These are phyloP conservation scores for Pemphigus obesinymphae DNA, from an alignment of 1,140 invertebrate genomes.

Conservation along the genomic window DNA sequence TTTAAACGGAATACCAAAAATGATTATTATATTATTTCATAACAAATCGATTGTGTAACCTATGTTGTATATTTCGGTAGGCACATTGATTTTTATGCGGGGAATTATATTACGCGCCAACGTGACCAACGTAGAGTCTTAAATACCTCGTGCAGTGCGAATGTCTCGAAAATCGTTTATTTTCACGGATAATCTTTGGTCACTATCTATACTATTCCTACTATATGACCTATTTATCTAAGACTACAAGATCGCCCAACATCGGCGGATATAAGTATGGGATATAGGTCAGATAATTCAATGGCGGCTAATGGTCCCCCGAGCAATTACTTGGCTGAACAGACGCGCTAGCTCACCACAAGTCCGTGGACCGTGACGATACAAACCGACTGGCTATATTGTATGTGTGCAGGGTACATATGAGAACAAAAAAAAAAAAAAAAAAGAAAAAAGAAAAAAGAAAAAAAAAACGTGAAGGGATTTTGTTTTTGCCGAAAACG, in stretches of 20 bases:
- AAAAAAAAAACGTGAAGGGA: constrained; percentile 19
- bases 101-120: too few species aligned
- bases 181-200: neutral
- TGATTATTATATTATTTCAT: too few species aligned
- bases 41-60: too few species aligned
- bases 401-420: neutral
- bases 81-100: too few species aligned
- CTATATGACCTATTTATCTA: too few species aligned
- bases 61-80: too few species aligned
- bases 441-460: neutral
- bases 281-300: constrained; percentile 30
- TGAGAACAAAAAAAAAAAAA: neutral
- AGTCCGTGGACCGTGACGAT: constrained; percentile 26
- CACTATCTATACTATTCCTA: too few species aligned
- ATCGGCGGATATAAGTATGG: neutral
- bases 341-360: neutral
- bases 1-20: too few species aligned
- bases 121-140: neutral
- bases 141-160: neutral
- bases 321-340: constrained; percentile 28
- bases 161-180: neutral
- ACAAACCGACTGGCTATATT: neutral
- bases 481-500: constrained; percentile 25
- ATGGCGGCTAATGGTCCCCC: constrained; percentile 16
- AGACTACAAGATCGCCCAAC: neutral